Evolutionary conservation across 2,113 vertebrate species (phyloP).

Genomic region (Aviceda subcristata): DNA sequence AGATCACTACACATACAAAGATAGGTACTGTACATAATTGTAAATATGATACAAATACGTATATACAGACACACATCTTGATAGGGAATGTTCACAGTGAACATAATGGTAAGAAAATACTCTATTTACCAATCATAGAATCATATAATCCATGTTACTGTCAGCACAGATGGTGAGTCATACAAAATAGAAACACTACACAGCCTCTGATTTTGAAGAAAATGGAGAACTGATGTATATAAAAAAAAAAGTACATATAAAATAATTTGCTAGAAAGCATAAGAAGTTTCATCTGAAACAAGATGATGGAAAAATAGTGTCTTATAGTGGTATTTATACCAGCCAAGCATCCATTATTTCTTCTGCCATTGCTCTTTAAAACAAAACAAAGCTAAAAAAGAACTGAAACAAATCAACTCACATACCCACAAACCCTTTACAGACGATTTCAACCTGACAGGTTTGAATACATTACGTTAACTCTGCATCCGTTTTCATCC

Average conservation of each 20-base stretch:
- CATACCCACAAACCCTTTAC: not conserved
- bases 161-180: not conserved
- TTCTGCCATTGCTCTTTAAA: not conserved
- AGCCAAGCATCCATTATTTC: not conserved
- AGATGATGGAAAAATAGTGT: not conserved
- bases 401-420: not conserved
- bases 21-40: not conserved
- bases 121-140: not conserved
- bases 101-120: not conserved
- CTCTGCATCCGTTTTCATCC: slow-evolving; percentile 72
- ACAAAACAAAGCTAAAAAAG: not conserved
- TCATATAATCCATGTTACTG: not conserved
- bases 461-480: slow-evolving; percentile 75
- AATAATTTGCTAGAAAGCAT: not conserved
- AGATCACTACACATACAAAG: not conserved
- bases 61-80: not conserved
- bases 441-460: slow-evolving; percentile 33
- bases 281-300: not conserved
- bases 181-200: not conserved
- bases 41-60: not conserved
- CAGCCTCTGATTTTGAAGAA: not conserved
- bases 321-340: not conserved
- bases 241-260: not conserved
- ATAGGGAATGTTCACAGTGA: not conserved
- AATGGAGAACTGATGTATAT: not conserved